A percentile compares a stretch with the other conserved stretches of the same genome.
Conservation (phyloP, 1,140 invertebrate genomes). For the Drosophila ercepeae region DNA sequence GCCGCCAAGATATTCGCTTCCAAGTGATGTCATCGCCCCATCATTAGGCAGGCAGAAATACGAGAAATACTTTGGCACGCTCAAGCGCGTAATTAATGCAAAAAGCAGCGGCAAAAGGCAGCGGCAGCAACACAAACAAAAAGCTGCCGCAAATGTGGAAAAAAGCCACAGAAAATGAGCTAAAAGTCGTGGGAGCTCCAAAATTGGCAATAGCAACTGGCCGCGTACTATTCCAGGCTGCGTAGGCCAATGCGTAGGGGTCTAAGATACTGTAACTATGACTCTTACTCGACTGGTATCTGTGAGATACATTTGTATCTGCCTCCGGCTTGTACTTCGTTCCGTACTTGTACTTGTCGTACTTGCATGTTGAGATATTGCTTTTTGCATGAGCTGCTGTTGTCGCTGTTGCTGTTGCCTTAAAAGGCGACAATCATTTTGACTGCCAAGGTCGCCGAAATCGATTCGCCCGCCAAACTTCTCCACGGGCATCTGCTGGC, state of each 20-base stretch:
- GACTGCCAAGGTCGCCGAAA: conserved; percentile 77
- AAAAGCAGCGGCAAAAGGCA: conserved; percentile 46
- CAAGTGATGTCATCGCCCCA: conserved; percentile 55
- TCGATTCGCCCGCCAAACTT: conserved; percentile 60
- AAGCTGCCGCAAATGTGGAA: conserved; percentile 1
- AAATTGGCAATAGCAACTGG: conserved; percentile 72
- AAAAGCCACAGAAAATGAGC: conserved; percentile 42
- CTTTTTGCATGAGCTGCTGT: conserved; percentile 36
- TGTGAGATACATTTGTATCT: conserved; percentile 28
- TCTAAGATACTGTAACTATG: conserved; percentile 26
- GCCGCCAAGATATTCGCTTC: conserved; percentile 31
- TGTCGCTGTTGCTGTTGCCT: conserved; percentile 46
- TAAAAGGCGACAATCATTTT: conserved; percentile 73
- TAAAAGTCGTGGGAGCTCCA: conserved; percentile 70
- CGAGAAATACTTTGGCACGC: conserved; percentile 69
- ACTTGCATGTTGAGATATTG: conserved; percentile 45
- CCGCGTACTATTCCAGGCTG: conserved; percentile 27
- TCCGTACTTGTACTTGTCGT: conserved; percentile 20
- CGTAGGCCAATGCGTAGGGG: conserved; percentile 53
- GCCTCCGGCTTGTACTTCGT: conserved; percentile 11
- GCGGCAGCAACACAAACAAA: conserved; percentile 4
- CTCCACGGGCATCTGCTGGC: conserved; percentile 40
- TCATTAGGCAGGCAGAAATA: conserved; percentile 59
- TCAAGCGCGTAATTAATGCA: conserved; percentile 80
- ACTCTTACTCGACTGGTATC: conserved; percentile 26